phyloP scores from a whole-genome alignment of 2,888 invertebrate species.

The Aelia acuminata region DNA sequence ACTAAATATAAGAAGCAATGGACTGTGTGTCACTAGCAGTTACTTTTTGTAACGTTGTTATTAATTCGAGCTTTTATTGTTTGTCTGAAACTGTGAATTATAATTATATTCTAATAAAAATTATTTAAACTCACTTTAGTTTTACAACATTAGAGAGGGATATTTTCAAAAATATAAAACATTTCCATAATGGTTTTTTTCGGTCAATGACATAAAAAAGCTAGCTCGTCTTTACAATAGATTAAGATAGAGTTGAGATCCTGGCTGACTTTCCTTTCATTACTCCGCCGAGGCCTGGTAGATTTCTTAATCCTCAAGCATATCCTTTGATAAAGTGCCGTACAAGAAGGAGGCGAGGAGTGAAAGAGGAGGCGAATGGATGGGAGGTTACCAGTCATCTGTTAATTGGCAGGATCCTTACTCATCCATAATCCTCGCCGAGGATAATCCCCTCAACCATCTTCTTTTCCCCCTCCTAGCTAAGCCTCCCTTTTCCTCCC shows the following conservation, averaged over 20 bases:
- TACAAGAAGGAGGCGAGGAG: not conserved
- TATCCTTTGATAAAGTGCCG: constrained; percentile 1
- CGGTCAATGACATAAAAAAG: not conserved
- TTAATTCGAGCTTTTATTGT: no score
- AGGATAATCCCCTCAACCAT: not conserved
- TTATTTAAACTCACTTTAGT: no score
- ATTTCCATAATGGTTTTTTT: no score
- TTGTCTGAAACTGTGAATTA: no score
- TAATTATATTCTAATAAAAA: no score
- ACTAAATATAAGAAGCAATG: no score
- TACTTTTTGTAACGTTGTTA: no score
- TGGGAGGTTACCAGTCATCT: not conserved
- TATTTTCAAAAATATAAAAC: no score
- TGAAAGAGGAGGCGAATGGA: not conserved
- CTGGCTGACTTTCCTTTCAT: not conserved
- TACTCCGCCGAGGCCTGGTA: not conserved
- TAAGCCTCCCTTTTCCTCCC: not conserved
- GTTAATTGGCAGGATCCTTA: not conserved
- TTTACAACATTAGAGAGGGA: no score
- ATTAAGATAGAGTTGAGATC: not conserved
- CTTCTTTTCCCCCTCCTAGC: not conserved
- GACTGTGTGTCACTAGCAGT: no score
- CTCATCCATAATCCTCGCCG: not conserved
- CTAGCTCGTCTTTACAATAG: not conserved
- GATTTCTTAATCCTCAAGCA: not conserved